These are phyloP conservation scores for Trialeurodes vaporariorum DNA, from an alignment of 1,140 invertebrate genomes.

Conservation along the genomic window DNA sequence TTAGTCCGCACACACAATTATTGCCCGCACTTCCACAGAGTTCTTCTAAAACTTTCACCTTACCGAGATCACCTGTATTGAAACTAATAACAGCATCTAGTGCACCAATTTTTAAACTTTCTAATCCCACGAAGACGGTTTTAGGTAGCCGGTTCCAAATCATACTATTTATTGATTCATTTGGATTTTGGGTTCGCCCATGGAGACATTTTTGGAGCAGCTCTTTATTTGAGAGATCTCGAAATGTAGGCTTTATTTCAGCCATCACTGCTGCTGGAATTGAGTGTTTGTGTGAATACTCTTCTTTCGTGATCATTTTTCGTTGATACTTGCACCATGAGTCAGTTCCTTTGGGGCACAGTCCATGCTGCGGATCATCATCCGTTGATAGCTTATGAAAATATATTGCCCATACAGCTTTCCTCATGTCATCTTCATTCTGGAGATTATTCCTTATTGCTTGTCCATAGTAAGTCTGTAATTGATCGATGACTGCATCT, in stretches of 20 bases:
- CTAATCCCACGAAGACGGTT: conserved; percentile 17
- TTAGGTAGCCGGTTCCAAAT: conserved; percentile 20
- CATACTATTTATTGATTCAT: conserved; percentile 19
- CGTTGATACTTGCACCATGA: conserved; percentile 20
- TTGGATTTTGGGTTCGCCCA: conserved; percentile 19
- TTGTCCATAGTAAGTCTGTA: conserved; percentile 20
- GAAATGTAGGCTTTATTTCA: conserved; percentile 16
- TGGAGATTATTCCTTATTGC: conserved; percentile 27
- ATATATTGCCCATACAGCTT: conserved; percentile 29
- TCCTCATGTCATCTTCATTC: conserved; percentile 29
- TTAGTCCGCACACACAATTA: background rate
- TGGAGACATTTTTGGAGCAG: conserved; percentile 21
- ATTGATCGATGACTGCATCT: conserved; percentile 3
- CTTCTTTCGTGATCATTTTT: background rate
- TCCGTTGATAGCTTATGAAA: conserved; percentile 30
- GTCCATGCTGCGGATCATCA: conserved; percentile 23
- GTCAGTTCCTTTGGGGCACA: conserved; percentile 23
- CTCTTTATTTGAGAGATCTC: conserved; percentile 13
- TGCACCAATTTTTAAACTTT: conserved; percentile 16
- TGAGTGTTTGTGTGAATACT: background rate
- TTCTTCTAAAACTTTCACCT: background rate
- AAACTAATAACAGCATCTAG: conserved; percentile 15
- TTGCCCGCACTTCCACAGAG: background rate
- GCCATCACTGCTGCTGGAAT: background rate
- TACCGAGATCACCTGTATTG: background rate